Percentiles rank a stretch among this genome's conserved stretches.
phyloP scores from a whole-genome alignment of 2,888 invertebrate species.

The Ennomos fuscantarius region DNA sequence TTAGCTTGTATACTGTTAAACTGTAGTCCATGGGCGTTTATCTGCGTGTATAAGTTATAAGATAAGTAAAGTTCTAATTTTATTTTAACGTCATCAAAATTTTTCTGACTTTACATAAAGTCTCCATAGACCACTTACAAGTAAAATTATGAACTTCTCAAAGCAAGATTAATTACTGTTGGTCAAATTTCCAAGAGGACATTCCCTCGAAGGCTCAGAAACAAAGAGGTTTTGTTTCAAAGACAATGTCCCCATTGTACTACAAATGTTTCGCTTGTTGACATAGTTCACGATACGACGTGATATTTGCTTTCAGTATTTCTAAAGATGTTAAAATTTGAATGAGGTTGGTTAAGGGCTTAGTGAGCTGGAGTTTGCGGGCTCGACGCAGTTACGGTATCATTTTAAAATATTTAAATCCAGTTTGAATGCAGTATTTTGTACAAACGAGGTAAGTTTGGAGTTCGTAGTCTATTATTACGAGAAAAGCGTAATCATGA shows the following conservation, averaged over 20 bases:
- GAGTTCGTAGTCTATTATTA: neutral
- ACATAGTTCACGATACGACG: slow-evolving; percentile 25
- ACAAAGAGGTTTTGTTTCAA: slow-evolving; percentile 30
- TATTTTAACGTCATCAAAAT: neutral
- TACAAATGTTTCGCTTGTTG: slow-evolving; percentile 30
- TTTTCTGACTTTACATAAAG: neutral
- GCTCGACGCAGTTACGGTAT: slow-evolving; percentile 1
- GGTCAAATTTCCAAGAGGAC: slow-evolving; percentile 27
- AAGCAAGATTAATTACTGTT: slow-evolving; percentile 26
- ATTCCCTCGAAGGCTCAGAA: slow-evolving; percentile 14
- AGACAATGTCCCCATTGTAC: slow-evolving; percentile 29
- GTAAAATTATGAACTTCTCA: slow-evolving; percentile 19
- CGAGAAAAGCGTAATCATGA: neutral
- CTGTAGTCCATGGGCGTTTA: too few species aligned
- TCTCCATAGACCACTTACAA: slow-evolving; percentile 19
- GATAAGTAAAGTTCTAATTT: too few species aligned
- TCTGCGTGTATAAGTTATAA: too few species aligned
- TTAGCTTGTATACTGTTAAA: too few species aligned
- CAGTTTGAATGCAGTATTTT: neutral
- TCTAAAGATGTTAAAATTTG: slow-evolving; percentile 17
- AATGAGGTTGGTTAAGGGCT: slow-evolving; percentile 9
- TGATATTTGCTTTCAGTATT: slow-evolving; percentile 24
- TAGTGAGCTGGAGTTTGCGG: slow-evolving; percentile 11
- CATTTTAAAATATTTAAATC: neutral
- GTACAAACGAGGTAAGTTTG: too few species aligned